A percentile compares a stretch with the other conserved stretches of the same genome.
Conservation (phyloP, 2,888 invertebrate genomes). For the Drosophila gaucha region DNA sequence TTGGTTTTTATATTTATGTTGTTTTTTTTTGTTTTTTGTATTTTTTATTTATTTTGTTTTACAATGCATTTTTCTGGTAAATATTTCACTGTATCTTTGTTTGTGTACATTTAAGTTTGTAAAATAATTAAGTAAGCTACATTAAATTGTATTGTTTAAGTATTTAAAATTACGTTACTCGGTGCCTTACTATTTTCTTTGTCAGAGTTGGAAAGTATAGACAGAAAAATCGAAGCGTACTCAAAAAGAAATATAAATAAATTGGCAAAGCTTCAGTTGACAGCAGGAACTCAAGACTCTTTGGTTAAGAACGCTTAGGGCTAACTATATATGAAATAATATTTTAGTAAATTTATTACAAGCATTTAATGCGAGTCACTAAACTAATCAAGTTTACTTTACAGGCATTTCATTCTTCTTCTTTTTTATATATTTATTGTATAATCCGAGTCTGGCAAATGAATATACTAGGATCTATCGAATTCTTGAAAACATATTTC, state of each 20-base stretch:
- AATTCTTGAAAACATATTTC: constrained; percentile 8
- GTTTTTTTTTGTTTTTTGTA: constrained; percentile 3
- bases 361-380: constrained; percentile 72
- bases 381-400: constrained; percentile 54
- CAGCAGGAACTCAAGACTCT: constrained; percentile 66
- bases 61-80: constrained; percentile 47
- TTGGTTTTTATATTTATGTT: constrained; percentile 28
- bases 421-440: constrained; percentile 1
- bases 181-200: constrained; percentile 39
- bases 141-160: constrained; percentile 55
- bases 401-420: constrained; percentile 7
- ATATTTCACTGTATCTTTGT: constrained; percentile 49
- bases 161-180: constrained; percentile 61
- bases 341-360: constrained; percentile 52
- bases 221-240: constrained; percentile 12
- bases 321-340: constrained; percentile 42
- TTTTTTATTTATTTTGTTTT: constrained; percentile 18
- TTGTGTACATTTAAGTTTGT: constrained; percentile 73
- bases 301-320: constrained; percentile 61
- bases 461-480: not conserved
- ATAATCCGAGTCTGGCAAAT: constrained; percentile 14
- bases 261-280: constrained; percentile 49
- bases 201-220: not conserved
- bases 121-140: constrained; percentile 78
- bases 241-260: constrained; percentile 7